These are phyloP conservation scores for Phrixothrix hirtus DNA, from an alignment of 2,888 invertebrate species.

Conservation along the genomic window DNA sequence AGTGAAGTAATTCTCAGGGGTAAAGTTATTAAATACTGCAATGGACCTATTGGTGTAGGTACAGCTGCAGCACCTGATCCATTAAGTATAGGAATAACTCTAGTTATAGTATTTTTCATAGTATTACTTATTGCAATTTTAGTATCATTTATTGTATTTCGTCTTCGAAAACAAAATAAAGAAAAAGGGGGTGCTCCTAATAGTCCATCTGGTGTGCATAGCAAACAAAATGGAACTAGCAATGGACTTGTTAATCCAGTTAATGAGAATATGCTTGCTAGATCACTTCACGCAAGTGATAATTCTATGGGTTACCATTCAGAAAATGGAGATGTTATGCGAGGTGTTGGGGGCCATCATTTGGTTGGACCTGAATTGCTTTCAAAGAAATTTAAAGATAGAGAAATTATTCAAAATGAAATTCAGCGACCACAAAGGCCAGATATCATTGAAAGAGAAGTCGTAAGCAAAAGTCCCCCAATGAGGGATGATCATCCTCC, in stretches of 20 bases:
- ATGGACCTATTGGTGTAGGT: conserved; percentile 74
- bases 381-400: conserved; percentile 86
- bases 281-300: conserved; percentile 72
- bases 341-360: conserved; percentile 76
- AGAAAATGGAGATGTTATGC: conserved; percentile 73
- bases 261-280: conserved; percentile 69
- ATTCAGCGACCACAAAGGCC: conserved; percentile 83
- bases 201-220: conserved; percentile 70
- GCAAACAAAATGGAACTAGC: conserved; percentile 76
- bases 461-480: conserved; percentile 81
- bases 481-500: conserved; percentile 80
- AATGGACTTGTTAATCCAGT: conserved; percentile 70
- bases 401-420: conserved; percentile 74
- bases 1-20: conserved; percentile 71
- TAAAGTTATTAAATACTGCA: conserved; percentile 75
- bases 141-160: conserved; percentile 90
- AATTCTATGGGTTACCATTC: conserved; percentile 70
- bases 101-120: conserved; percentile 93
- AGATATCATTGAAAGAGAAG: conserved; percentile 91
- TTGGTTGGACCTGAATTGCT: conserved; percentile 84
- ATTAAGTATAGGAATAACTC: conserved; percentile 87
- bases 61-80: conserved; percentile 82
- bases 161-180: conserved; percentile 83
- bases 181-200: conserved; percentile 75
- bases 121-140: conserved; percentile 86